phyloP scores from a whole-genome alignment of 2,888 invertebrate species.

The Maniola hyperantus region DNA sequence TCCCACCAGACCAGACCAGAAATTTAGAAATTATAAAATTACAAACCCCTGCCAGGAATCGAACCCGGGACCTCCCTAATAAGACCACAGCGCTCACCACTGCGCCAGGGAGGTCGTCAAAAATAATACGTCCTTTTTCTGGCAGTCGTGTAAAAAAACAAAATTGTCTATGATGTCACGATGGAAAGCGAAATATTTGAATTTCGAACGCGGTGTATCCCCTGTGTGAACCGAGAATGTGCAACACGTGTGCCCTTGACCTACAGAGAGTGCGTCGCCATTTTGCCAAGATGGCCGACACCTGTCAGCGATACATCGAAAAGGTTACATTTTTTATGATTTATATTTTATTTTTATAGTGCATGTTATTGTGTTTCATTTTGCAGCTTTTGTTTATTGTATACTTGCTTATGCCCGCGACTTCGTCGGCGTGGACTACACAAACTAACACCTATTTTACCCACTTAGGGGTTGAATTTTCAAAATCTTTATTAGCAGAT shows the following conservation, averaged over 20 bases:
- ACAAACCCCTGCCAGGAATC: too few species aligned
- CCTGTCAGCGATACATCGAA: conserved; percentile 61
- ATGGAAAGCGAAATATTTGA: conserved; percentile 51
- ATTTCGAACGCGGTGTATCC: conserved; percentile 33
- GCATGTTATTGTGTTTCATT: conserved; percentile 25
- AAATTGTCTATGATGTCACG: conserved; percentile 37
- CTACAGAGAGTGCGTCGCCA: conserved; percentile 61
- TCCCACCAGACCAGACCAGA: too few species aligned
- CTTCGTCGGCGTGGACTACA: too few species aligned
- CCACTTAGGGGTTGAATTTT: too few species aligned
- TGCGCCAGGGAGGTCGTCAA: too few species aligned
- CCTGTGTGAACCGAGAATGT: conserved; percentile 1
- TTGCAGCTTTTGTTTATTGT: neutral
- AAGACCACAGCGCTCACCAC: too few species aligned
- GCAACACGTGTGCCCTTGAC: conserved; percentile 54
- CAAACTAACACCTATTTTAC: too few species aligned
- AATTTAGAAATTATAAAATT: too few species aligned
- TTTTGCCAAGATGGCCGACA: conserved; percentile 55
- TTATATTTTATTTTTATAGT: conserved; percentile 35
- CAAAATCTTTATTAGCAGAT: too few species aligned
- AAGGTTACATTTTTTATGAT: conserved; percentile 54
- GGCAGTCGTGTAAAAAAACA: neutral
- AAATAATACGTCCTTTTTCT: too few species aligned
- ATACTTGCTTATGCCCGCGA: too few species aligned
- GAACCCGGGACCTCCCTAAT: too few species aligned